Evolutionary conservation across 2,888 invertebrate genomes (phyloP), one percentile per base, ranked within the genome.

Genomic region (Toxonevra muliebris): DNA sequence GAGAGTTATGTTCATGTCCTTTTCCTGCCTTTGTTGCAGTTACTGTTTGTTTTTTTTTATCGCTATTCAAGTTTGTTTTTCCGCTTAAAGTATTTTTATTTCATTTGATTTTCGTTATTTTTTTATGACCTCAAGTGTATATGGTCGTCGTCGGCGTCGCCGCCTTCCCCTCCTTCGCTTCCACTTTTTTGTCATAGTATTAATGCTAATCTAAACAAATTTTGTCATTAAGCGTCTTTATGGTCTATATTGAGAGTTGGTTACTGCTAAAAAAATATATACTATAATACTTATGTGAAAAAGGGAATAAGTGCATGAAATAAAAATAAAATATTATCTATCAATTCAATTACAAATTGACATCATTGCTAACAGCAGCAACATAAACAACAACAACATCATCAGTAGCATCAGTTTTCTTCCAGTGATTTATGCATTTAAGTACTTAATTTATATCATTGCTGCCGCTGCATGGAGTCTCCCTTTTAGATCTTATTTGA

Each of bases 201-300:
- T 80, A 81, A 77, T 77, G 82, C 77, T 81, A 82, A 82, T 82
- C 82, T 79, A 80, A 82, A 80, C 81, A 82, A 82, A 81, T 80
- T 82, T 71, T 66, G 66, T 70, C 73, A 70, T 73, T 72, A 73
- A 63, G 74, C 70, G 74, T 76, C 77, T 77, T 78, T 74, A 78
- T 75, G 73, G 74, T 67, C 66, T 63, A 60, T 59, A 66, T 59
- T 48, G 61, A 68, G 58, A 54, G 50, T 17, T 12, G 41, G 12
- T 5, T 40, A 61, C 59, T 54, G 8, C 13, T 9, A 52, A 40
- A 45, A 40, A 40, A 48, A 53, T n/a, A 53, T 20, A 19, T 15
- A 42, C 40, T 50, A 50, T 50, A 69, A n/a, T n/a, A n/a, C n/a
- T n/a, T n/a, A n/a, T n/a, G n/a, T n/a, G n/a, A 59, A 68, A 65